Percentiles rank a stretch among this genome's conserved stretches.
Conservation (phyloP, 2,888 invertebrate genomes). For the Mesorhabditis belari region DNA sequence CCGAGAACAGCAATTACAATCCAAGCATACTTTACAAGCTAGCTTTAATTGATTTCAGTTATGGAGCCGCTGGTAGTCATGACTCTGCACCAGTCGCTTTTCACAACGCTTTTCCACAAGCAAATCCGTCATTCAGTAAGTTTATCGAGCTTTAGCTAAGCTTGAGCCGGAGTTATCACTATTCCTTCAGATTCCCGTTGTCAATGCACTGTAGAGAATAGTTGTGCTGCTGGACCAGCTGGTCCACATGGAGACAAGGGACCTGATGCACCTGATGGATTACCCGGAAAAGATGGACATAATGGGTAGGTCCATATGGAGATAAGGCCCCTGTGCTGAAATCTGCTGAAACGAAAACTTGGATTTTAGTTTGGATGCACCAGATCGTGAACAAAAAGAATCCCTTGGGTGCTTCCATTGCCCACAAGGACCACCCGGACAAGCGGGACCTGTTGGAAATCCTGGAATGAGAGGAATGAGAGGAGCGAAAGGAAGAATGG, state of each 20-base stretch:
- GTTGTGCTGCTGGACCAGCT: neutral
- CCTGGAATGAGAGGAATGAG: neutral
- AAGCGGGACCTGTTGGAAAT: neutral
- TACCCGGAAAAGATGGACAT: neutral
- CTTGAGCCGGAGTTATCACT: neutral
- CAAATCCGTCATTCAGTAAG: neutral
- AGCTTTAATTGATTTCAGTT: neutral
- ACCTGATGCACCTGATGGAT: neutral
- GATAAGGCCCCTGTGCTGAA: neutral
- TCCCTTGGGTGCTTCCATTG: neutral
- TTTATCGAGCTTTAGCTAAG: neutral
- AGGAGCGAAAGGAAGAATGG: neutral
- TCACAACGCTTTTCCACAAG: neutral
- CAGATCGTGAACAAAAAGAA: neutral
- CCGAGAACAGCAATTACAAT: no score
- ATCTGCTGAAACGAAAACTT: neutral
- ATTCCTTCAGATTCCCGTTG: neutral
- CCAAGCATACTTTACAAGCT: no score
- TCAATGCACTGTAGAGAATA: neutral
- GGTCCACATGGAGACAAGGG: neutral
- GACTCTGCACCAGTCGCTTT: neutral
- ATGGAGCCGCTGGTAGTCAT: neutral
- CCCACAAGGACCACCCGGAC: conserved; percentile 1
- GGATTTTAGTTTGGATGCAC: neutral
- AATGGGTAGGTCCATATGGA: neutral